These are phyloP conservation scores for Itoplectis maculator DNA, from an alignment of 2,888 invertebrate genomes.

Conservation along the genomic window DNA sequence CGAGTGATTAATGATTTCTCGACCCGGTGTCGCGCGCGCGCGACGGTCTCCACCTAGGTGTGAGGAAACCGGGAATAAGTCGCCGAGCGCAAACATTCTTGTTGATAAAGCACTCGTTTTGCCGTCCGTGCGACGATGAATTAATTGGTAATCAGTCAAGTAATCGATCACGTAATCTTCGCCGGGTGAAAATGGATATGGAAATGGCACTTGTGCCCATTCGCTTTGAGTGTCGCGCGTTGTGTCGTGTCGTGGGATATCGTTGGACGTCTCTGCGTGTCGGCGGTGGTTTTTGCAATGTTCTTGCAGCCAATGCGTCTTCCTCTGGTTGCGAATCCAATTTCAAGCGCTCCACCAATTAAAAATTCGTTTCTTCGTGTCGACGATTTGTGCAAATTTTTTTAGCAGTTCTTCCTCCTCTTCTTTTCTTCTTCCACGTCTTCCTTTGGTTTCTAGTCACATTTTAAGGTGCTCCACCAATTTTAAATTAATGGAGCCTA, in stretches of 20 bases:
- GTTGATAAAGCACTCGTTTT: conserved; percentile 29
- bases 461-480: no score
- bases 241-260: no score
- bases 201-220: background rate
- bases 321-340: background rate
- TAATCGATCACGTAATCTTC: conserved; percentile 3
- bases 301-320: background rate
- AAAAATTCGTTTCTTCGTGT: no score
- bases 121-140: background rate
- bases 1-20: conserved; percentile 11
- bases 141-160: conserved; percentile 3
- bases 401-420: no score
- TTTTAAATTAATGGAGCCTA: no score
- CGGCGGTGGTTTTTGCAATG: background rate
- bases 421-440: no score
- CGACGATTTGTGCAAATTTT: no score
- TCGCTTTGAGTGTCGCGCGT: background rate
- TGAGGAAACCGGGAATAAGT: background rate
- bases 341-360: no score
- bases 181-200: background rate
- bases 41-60: background rate
- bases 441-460: no score
- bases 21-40: no score
- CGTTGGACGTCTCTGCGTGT: background rate
- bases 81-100: background rate